Conservation (phyloP, 2,797 vertebrate genomes). For the Enteromius trimaculatus region DNA sequence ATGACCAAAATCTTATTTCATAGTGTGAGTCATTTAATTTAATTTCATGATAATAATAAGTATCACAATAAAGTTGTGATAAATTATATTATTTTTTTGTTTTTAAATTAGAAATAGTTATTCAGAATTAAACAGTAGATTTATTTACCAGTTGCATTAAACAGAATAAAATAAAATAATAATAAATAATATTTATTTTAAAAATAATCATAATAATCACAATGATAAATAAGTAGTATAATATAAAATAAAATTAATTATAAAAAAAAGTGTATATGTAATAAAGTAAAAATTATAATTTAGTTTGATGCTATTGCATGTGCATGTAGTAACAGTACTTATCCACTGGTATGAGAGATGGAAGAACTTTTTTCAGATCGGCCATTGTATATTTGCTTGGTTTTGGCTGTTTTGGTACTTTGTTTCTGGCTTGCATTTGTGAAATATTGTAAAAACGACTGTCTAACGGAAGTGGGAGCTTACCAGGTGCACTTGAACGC, state of each 20-base stretch:
- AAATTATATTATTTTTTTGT: not conserved
- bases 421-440: conserved; percentile 17
- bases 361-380: not conserved
- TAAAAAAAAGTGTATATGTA: not conserved
- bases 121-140: not conserved
- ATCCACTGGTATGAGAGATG: not conserved
- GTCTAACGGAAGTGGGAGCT: conserved; percentile 16
- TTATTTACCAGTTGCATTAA: not conserved
- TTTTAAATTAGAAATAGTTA: too few species aligned
- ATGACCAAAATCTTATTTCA: not conserved
- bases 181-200: not conserved
- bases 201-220: not conserved
- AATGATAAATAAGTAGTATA: not conserved
- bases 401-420: conserved; percentile 11
- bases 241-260: not conserved
- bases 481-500: conserved; percentile 3
- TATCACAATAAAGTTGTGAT: not conserved
- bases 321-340: not conserved
- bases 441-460: not conserved
- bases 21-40: not conserved
- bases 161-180: not conserved
- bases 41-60: not conserved
- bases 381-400: conserved; percentile 6
- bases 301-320: too few species aligned
- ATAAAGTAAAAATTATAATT: not conserved